Evolutionary conservation across 2,888 invertebrate genomes (phyloP), one percentile per base, ranked within the genome.

Genomic region (Rhogogaster chlorosoma): DNA sequence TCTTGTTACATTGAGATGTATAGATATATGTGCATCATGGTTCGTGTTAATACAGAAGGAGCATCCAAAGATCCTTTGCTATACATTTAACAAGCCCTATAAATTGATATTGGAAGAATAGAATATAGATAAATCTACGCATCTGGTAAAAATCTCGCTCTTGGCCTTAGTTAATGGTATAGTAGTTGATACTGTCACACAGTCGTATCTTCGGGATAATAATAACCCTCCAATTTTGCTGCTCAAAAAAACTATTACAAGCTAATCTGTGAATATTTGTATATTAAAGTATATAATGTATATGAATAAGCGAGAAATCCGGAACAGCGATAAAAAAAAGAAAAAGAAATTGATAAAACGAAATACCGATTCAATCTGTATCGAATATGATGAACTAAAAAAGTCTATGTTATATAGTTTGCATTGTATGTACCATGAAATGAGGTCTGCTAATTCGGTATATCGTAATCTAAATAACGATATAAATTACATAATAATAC

Each of bases 231-330:
- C 64, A 84, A 26, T 75, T 67, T 78, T 67, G 67, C 67, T 67
- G 67, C 67, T 26, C 49, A 80, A 80, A 61, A 78, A 18, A 36
- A 85, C 80, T 53, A 67, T 85, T 53, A 53, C 78, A 85, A 80
- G 84, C 84, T 85, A 80, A 64, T 78, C 84, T 82, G 84, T 82
- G 84, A 85, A 82, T 85, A 85, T 49, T 85, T 84, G 67, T 83
- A 67, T 83, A 64, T 32, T 42, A 77, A 49, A 29, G 18, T 42
- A n/a, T 42, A n/a, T 71, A 73, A 42, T 22, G 73, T 42, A 73
- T 42, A 42, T 42, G 38, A 42, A 38, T 26, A 61, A 61, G 61
- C 26, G 26, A 61, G 26, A 22, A 61, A 61, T 61, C 61, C 22
- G 61, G 26, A 61, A 61, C 4, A 61, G 61, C 10, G 26, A 26